These are phyloP conservation scores for Ischnus inquisitorius DNA, from an alignment of 2,888 invertebrate genomes.

Conservation along the genomic window DNA sequence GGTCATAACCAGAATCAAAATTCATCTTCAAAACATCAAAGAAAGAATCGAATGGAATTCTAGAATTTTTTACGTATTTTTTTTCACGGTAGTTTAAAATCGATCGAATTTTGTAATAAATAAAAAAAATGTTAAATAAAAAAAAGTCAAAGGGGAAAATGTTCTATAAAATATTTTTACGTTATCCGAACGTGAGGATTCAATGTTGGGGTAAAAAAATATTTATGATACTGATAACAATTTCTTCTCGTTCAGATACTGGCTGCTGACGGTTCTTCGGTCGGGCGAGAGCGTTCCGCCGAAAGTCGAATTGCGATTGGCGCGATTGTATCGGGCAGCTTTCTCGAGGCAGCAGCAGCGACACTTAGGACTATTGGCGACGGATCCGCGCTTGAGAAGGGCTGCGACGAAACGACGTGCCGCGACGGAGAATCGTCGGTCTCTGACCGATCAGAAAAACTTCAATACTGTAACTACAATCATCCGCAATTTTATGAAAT, in stretches of 20 bases:
- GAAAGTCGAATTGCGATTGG: conserved; percentile 91
- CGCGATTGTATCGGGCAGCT: conserved; percentile 92
- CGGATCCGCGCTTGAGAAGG: conserved; percentile 82
- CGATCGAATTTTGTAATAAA: no score
- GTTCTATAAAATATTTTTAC: no score
- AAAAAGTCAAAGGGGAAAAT: no score
- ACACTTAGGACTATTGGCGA: conserved; percentile 90
- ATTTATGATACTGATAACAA: background rate
- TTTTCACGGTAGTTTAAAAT: no score
- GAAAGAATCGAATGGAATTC: no score
- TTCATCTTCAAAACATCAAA: no score
- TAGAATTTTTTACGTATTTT: no score
- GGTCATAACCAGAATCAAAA: no score
- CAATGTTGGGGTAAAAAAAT: background rate
- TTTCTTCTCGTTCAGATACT: conserved; percentile 87
- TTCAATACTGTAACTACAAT: conserved; percentile 39
- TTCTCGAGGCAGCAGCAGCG: conserved; percentile 94
- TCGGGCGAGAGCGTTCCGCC: conserved; percentile 86
- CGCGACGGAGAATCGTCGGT: conserved; percentile 56
- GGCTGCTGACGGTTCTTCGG: conserved; percentile 92
- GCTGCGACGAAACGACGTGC: conserved; percentile 70
- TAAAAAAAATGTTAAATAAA: no score
- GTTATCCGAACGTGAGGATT: no score
- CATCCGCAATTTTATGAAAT: background rate
- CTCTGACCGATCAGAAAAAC: conserved; percentile 32